Percentiles rank a stretch among this genome's conserved stretches.
These are phyloP conservation scores for Callimorpha dominula DNA, from an alignment of 2,888 invertebrate genomes.

Conservation along the genomic window DNA sequence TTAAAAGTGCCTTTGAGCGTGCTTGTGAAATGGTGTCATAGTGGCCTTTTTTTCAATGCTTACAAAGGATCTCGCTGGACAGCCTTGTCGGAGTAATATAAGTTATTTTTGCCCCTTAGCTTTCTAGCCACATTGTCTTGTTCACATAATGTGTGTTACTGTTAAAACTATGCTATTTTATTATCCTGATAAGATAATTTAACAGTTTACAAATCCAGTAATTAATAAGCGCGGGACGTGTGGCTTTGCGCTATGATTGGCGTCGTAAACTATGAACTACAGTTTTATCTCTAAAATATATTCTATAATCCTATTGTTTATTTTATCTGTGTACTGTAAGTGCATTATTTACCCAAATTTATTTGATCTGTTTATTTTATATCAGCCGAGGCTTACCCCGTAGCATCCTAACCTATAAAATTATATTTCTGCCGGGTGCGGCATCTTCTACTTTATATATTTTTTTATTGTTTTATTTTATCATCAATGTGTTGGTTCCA, in stretches of 20 bases:
- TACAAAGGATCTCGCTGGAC: constrained; percentile 66
- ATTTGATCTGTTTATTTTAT: constrained; percentile 24
- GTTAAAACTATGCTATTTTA: background rate
- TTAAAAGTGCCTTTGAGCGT: background rate
- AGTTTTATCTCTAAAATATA: constrained; percentile 20
- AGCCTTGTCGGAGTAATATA: constrained; percentile 45
- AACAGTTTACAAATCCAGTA: constrained; percentile 18
- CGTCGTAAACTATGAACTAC: constrained; percentile 62
- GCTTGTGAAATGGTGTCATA: constrained; percentile 17
- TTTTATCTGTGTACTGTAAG: background rate
- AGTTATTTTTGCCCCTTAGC: constrained; percentile 24
- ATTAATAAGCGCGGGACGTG: constrained; percentile 82
- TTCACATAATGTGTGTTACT: background rate
- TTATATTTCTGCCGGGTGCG: constrained; percentile 71
- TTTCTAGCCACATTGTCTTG: background rate
- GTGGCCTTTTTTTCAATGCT: constrained; percentile 52
- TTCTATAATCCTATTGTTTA: constrained; percentile 3
- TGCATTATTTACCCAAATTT: constrained; percentile 1
- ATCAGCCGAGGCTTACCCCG: constrained; percentile 28
- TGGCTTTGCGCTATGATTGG: constrained; percentile 64
- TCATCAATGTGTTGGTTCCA: constrained; percentile 56
- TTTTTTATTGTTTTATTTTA: background rate
- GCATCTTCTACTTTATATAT: constrained; percentile 16
- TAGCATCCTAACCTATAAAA: constrained; percentile 76
- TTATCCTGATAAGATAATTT: background rate